Evolutionary conservation across 53 echinoderm and acorn worm genomes (phyloP), one percentile per base, ranked within the genome.

Genomic region (Arbacia lixula): DNA sequence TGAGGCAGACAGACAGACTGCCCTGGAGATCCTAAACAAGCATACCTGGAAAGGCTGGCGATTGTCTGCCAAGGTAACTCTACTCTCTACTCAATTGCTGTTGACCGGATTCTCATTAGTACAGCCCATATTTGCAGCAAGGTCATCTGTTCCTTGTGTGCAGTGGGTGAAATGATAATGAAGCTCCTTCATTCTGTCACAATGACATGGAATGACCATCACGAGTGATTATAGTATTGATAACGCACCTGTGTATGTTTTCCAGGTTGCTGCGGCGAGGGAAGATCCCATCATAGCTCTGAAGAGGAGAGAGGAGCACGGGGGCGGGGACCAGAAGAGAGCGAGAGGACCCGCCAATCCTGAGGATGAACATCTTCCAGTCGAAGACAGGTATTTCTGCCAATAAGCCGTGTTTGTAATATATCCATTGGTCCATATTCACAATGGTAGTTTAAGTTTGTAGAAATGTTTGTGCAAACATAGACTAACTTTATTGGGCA

Each of bases 311-410:
- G 79, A 71, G 37, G 93, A 87, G 16, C 61, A 2, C 17, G 41
- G 64, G 56, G 61, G 77, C 36, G 81, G 67, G 11, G 72, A 20
- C 21, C 73, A 51, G 26, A 76, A 36, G 12, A 55, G 35, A 65
- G 41, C 64, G 87, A 17, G 81, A 83, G 36, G 78, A 76, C 9
- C 34, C 0, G 10, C 34, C 12, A 26, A 56, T 32, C 24, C 62
- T 4, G 81, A 93, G 42, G 76, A 86, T 60, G 79, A 83, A 17
- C 76, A 64, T 30, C 57, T 93, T 9, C 86, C 95, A 0, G 14
- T 76, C 12, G 90, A 92, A 68, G 93, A 93, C 21, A 95, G 90
- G 95, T 95, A 84, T n/a, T n/a, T n/a, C n/a, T n/a, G n/a, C n/a
- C n/a, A n/a, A n/a, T n/a, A n/a, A n/a, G n/a, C n/a, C n/a, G n/a